Evolutionary conservation across 2,113 vertebrate genomes (phyloP).

Genomic region (Podiceps cristatus): DNA sequence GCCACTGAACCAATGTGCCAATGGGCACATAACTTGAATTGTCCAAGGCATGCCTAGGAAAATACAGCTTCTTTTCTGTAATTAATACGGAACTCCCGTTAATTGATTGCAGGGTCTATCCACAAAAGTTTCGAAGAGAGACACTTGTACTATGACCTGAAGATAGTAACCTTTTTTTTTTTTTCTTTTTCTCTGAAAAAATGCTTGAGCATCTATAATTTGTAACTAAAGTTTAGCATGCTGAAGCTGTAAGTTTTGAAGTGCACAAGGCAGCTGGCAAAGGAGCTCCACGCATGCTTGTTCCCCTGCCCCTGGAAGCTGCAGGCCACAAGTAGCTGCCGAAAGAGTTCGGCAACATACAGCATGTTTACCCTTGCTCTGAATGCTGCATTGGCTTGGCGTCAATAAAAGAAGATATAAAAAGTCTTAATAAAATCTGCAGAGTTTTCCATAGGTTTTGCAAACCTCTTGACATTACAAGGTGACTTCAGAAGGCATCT

Average conservation of each 20-base stretch:
- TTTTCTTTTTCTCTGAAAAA: neutral
- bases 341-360: neutral
- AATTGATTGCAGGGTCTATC: neutral
- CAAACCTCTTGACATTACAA: neutral
- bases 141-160: neutral
- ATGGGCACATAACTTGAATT: neutral
- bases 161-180: neutral
- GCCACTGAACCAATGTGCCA: neutral
- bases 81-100: neutral
- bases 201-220: neutral
- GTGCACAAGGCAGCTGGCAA: neutral
- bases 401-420: neutral
- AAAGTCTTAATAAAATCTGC: neutral
- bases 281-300: accelerated
- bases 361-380: neutral
- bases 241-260: neutral
- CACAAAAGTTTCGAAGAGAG: neutral
- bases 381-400: neutral
- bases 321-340: neutral
- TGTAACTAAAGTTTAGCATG: neutral
- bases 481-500: neutral
- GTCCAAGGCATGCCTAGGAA: neutral
- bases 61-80: neutral
- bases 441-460: neutral
- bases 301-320: neutral